These are phyloP conservation scores for Cossypha dichroa DNA, from an alignment of 2,797 vertebrate genomes.

Conservation along the genomic window DNA sequence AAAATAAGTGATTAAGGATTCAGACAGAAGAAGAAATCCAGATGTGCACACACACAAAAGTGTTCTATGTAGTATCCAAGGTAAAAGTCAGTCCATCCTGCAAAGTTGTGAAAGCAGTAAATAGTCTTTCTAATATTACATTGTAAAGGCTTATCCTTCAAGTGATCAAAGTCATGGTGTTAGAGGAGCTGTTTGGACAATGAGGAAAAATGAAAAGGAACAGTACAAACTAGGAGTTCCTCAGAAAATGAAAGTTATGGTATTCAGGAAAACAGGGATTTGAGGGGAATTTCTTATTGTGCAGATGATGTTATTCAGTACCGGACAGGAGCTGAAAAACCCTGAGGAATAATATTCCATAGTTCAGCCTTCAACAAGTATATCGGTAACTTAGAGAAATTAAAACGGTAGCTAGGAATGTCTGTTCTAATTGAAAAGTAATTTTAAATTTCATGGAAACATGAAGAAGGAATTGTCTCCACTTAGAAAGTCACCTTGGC, in stretches of 20 bases:
- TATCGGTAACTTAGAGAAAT: not conserved
- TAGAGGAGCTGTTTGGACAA: not conserved
- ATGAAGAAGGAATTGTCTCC: not conserved
- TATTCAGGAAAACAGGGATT: not conserved
- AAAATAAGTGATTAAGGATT: not conserved
- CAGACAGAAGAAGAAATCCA: not conserved
- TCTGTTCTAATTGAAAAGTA: not conserved
- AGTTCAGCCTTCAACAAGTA: not conserved
- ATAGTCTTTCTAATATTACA: not conserved
- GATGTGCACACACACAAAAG: not conserved
- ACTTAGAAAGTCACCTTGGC: not conserved
- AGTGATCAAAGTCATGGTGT: not conserved
- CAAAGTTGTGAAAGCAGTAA: not conserved
- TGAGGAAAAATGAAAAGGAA: not conserved
- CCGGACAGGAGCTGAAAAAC: not conserved
- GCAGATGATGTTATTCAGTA: not conserved
- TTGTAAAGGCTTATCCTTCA: not conserved
- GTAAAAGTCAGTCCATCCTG: not conserved
- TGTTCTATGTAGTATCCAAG: not conserved
- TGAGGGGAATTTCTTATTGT: not conserved
- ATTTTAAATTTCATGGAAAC: not conserved
- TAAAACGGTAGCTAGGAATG: not conserved
- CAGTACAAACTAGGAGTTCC: not conserved
- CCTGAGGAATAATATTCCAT: not conserved
- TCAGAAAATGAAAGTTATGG: not conserved